Evolutionary conservation across 2,888 invertebrate genomes (phyloP).

Genomic region (Chaitophorus viminalis): DNA sequence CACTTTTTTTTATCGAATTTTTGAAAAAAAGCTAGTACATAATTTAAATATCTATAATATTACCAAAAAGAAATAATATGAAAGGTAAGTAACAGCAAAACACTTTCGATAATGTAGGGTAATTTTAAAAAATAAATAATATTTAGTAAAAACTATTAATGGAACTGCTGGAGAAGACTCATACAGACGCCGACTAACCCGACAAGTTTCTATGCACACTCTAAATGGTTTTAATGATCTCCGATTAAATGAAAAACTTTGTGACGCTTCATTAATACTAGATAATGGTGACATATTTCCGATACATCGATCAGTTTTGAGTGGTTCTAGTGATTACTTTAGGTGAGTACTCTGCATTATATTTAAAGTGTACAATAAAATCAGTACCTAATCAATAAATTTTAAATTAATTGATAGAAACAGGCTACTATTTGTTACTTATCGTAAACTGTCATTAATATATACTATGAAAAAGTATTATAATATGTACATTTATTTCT

Average conservation of each 20-base stretch:
- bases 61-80: neutral
- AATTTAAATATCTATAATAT: neutral
- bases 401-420: too few relatives aligned
- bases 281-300: constrained; percentile 81
- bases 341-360: constrained; percentile 70
- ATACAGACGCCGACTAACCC: constrained; percentile 15
- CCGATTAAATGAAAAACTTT: constrained; percentile 82
- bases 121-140: neutral
- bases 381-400: too few relatives aligned
- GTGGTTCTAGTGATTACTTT: constrained; percentile 91
- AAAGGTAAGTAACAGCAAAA: neutral
- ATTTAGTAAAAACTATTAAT: neutral
- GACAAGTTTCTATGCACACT: constrained; percentile 54
- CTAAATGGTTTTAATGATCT: constrained; percentile 76
- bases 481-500: too few relatives aligned
- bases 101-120: neutral
- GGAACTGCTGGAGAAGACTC: neutral
- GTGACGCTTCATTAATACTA: constrained; percentile 85
- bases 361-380: too few relatives aligned
- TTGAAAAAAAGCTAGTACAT: neutral
- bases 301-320: constrained; percentile 86
- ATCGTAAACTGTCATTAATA: too few relatives aligned
- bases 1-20: too few relatives aligned
- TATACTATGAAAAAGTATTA: too few relatives aligned
- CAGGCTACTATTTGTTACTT: too few relatives aligned